phyloP scores from a whole-genome alignment of 2,797 vertebrate genomes.

The Fratercula arctica region DNA sequence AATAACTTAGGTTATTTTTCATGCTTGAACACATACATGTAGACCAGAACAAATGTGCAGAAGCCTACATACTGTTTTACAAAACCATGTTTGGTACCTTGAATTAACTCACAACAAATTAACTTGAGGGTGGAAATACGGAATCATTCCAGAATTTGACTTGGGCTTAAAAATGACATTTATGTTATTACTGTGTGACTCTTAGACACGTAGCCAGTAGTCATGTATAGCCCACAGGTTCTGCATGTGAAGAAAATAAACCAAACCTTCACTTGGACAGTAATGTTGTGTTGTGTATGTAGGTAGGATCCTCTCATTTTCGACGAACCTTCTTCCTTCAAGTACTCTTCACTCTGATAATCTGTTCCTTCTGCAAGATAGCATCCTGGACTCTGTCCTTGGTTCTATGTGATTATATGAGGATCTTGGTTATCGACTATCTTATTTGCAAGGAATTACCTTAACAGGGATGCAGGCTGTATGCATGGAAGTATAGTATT shows the following conservation, averaged over 20 bases:
- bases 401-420: not conserved
- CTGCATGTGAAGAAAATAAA: not conserved
- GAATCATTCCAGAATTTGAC: not conserved
- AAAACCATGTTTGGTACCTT: not conserved
- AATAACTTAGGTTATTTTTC: constrained; percentile 31
- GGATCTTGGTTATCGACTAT: not conserved
- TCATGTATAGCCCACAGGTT: not conserved
- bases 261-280: not conserved
- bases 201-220: not conserved
- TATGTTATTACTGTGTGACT: not conserved
- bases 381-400: not conserved
- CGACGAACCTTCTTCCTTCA: rapidly evolving
- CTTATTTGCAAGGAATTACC: not conserved
- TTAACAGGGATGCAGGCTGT: not conserved
- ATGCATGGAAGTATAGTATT: not conserved
- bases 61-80: not conserved
- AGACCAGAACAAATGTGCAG: constrained; percentile 4
- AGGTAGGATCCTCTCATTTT: not conserved
- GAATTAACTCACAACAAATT: not conserved
- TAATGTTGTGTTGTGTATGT: not conserved
- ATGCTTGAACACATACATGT: not conserved
- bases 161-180: not conserved
- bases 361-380: not conserved
- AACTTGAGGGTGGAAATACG: not conserved
- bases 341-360: not conserved